These are phyloP conservation scores for Cyprinodon tularosa DNA, from an alignment of 2,113 vertebrate species.

Conservation along the genomic window DNA sequence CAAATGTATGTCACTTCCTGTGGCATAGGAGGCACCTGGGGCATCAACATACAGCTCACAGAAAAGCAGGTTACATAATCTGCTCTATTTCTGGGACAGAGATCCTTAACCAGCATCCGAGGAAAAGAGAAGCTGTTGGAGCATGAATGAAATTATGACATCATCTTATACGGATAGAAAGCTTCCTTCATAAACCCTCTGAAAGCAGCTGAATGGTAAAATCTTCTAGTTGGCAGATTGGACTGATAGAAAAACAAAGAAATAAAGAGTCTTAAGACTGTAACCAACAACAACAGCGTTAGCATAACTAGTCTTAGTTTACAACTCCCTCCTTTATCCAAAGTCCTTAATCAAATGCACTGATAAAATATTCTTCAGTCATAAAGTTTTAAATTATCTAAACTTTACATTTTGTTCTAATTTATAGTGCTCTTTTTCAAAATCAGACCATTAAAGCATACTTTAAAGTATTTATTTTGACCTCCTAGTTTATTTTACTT, in stretches of 20 bases:
- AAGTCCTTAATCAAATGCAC: no score
- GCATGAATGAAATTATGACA: neutral
- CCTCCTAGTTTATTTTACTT: no score
- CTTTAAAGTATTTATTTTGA: no score
- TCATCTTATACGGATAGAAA: neutral
- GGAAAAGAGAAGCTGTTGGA: neutral
- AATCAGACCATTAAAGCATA: no score
- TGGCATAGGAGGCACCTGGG: neutral
- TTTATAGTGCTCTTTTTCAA: no score
- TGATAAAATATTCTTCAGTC: no score
- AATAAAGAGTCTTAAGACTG: no score
- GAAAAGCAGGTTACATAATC: constrained; percentile 4
- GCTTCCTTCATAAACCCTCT: neutral
- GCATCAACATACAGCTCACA: neutral
- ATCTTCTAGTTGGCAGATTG: neutral
- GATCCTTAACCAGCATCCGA: neutral
- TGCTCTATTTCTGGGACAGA: neutral
- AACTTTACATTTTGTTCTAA: no score
- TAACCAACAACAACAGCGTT: no score
- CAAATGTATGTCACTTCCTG: neutral
- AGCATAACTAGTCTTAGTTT: no score
- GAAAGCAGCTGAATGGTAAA: neutral
- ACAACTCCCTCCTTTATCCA: no score
- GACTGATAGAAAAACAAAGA: neutral
- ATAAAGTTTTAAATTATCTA: no score